A percentile compares a stretch with the other conserved stretches of the same genome.
These are phyloP conservation scores for Euspilapteryx auroguttella DNA, from an alignment of 2,888 invertebrate species.

Conservation along the genomic window DNA sequence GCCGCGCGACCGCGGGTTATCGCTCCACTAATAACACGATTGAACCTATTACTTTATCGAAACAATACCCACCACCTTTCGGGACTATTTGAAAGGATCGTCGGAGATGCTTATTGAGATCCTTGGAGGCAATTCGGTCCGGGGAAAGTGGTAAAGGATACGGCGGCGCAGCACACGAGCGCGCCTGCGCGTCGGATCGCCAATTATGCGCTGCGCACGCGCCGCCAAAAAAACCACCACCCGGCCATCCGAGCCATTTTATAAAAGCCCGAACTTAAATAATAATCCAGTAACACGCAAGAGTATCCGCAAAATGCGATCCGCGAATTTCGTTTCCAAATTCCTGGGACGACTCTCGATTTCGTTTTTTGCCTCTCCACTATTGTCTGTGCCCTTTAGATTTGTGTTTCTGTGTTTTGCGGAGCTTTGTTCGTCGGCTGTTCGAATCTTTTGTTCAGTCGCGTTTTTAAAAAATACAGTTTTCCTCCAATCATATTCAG, in stretches of 20 bases:
- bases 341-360: conserved; percentile 28
- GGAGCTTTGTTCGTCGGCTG: conserved; percentile 21
- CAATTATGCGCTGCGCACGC: conserved; percentile 54
- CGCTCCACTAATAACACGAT: too few relatives aligned
- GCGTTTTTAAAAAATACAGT: too few relatives aligned
- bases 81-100: too few relatives aligned
- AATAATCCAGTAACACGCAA: conserved; percentile 62
- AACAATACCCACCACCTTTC: too few relatives aligned
- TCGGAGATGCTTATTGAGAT: too few relatives aligned
- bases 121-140: neutral
- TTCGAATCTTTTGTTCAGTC: too few relatives aligned
- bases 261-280: conserved; percentile 48
- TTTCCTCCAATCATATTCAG: too few relatives aligned
- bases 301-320: conserved; percentile 57
- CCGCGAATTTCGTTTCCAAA: conserved; percentile 53
- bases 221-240: conserved; percentile 46
- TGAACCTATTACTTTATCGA: too few relatives aligned
- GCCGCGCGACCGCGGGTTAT: too few relatives aligned
- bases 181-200: conserved; percentile 30
- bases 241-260: conserved; percentile 42
- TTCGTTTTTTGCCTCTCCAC: conserved; percentile 39
- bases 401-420: conserved; percentile 24
- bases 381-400: conserved; percentile 29
- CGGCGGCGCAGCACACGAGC: conserved; percentile 21
- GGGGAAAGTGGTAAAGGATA: conserved; percentile 13